Percentiles rank a stretch among this genome's conserved stretches.
Evolutionary conservation across 2,888 invertebrate genomes (phyloP).

Genomic region (Cheilosia vernalis): DNA sequence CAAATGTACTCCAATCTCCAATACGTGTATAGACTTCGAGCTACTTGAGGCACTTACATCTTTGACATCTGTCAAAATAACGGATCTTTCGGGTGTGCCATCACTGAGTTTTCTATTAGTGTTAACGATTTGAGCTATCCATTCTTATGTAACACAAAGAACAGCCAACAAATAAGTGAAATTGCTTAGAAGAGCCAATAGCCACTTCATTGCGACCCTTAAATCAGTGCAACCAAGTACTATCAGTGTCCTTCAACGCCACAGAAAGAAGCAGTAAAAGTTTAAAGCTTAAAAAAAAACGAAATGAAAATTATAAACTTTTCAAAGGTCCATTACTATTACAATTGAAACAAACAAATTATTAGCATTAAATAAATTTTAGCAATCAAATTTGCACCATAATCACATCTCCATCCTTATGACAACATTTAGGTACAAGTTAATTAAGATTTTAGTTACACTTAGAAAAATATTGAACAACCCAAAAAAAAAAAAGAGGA

Average conservation of each 20-base stretch:
- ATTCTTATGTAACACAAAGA: no score
- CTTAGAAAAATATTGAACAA: slow-evolving; percentile 35
- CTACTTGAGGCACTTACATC: no score
- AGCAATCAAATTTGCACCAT: slow-evolving; percentile 75
- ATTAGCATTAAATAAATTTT: slow-evolving; percentile 70
- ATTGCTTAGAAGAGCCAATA: no score
- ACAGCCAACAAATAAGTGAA: no score
- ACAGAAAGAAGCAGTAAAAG: neutral
- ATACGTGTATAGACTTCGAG: no score
- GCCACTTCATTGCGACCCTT: neutral
- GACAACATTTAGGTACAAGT: slow-evolving; percentile 78
- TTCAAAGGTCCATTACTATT: slow-evolving; percentile 77
- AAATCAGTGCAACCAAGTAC: neutral
- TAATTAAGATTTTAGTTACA: slow-evolving; percentile 67
- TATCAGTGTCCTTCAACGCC: neutral
- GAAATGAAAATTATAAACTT: slow-evolving; percentile 50
- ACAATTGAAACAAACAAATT: slow-evolving; percentile 58
- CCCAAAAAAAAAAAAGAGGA: slow-evolving; percentile 53
- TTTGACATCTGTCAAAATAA: no score
- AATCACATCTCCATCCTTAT: slow-evolving; percentile 79
- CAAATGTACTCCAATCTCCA: no score
- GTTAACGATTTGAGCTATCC: no score
- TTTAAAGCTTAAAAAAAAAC: slow-evolving; percentile 1
- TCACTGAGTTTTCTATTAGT: no score
- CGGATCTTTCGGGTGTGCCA: no score